These are phyloP conservation scores for Gnatocerus cornutus DNA, from an alignment of 2,888 invertebrate genomes.

Conservation along the genomic window DNA sequence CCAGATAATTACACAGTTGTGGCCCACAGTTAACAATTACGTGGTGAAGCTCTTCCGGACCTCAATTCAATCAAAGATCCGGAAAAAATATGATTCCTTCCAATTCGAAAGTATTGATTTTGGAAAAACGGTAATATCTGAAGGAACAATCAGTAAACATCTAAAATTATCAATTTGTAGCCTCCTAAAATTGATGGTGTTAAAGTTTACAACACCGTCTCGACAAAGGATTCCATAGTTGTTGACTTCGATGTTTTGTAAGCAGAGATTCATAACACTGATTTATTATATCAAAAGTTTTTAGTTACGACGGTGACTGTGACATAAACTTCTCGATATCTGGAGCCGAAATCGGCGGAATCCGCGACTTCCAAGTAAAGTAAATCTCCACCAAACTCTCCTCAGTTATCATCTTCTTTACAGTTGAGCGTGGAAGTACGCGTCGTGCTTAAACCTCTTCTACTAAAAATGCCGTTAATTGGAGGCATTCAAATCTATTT, in stretches of 20 bases:
- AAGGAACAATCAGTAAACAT: no score
- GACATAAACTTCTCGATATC: constrained; percentile 92
- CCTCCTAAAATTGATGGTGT: constrained; percentile 94
- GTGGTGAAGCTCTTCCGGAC: constrained; percentile 60
- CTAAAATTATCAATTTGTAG: constrained; percentile 71
- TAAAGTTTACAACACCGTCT: constrained; percentile 94
- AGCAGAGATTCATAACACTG: constrained; percentile 68
- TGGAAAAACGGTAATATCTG: constrained; percentile 58
- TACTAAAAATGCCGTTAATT: constrained; percentile 90
- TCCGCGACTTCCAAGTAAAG: constrained; percentile 83
- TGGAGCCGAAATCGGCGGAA: constrained; percentile 82
- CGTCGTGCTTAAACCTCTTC: constrained; percentile 93
- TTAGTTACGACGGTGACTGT: constrained; percentile 95
- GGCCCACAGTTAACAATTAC: constrained; percentile 62
- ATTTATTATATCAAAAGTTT: constrained; percentile 57
- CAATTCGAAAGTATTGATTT: constrained; percentile 64
- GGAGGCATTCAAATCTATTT: constrained; percentile 97
- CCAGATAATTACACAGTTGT: constrained; percentile 60
- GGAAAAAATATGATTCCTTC: constrained; percentile 63
- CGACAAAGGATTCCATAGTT: constrained; percentile 93
- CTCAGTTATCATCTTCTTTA: constrained; percentile 26
- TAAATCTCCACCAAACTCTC: neutral
- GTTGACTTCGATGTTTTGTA: constrained; percentile 95
- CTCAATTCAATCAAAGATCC: constrained; percentile 61
- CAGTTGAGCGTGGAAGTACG: constrained; percentile 69